These are phyloP conservation scores for Gila orcuttii DNA, from an alignment of 2,113 vertebrate species.

Conservation along the genomic window DNA sequence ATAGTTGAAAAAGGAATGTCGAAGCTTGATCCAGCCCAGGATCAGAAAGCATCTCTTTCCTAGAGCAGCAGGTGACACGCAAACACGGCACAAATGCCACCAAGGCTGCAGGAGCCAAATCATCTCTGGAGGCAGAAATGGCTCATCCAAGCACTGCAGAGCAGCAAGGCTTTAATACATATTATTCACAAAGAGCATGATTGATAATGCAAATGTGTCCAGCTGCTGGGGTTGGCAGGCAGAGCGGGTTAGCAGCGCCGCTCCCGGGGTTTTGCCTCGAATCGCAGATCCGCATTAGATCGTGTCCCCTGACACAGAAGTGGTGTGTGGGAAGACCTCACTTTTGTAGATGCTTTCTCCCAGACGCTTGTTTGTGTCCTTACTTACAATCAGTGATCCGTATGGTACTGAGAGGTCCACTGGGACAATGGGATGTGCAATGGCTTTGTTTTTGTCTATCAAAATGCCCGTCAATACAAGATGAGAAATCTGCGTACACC, in stretches of 20 bases:
- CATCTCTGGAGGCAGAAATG: constrained; percentile 78
- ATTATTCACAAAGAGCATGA: constrained; percentile 82
- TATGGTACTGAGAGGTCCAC: constrained; percentile 43
- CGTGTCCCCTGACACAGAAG: constrained; percentile 35
- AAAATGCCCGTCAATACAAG: constrained; percentile 42
- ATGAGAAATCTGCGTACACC: constrained; percentile 7
- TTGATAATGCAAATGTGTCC: constrained; percentile 78
- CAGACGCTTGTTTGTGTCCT: constrained; percentile 44
- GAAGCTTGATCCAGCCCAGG: constrained; percentile 29
- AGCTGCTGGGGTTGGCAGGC: constrained; percentile 58
- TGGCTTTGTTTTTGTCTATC: constrained; percentile 47
- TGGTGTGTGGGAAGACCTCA: constrained; percentile 39
- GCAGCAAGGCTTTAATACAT: constrained; percentile 72
- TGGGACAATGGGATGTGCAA: constrained; percentile 25
- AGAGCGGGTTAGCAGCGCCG: constrained; percentile 47
- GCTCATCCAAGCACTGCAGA: constrained; percentile 67
- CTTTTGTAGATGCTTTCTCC: constrained; percentile 27
- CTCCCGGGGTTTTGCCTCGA: constrained; percentile 53
- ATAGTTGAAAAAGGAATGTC: constrained; percentile 41
- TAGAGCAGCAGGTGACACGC: constrained; percentile 73
- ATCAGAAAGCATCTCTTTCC: constrained; percentile 44
- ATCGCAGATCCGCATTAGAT: constrained; percentile 45
- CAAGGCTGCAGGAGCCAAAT: constrained; percentile 72
- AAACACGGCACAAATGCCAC: constrained; percentile 76
- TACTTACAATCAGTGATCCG: constrained; percentile 42